These are phyloP conservation scores for Drosophila subquinaria DNA, from an alignment of 2,888 invertebrate genomes.

Conservation along the genomic window DNA sequence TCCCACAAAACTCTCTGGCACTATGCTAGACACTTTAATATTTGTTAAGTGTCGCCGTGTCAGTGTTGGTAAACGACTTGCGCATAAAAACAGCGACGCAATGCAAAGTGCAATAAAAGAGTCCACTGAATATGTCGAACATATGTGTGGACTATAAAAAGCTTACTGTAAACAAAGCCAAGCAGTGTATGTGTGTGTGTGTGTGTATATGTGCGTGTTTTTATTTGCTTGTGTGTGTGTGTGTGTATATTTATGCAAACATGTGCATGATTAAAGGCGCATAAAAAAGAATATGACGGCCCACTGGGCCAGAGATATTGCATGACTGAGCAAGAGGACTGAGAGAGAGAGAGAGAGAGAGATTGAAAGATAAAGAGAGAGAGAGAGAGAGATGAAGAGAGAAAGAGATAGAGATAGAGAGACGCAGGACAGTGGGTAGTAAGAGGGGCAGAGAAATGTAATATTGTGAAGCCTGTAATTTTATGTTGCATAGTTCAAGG, in stretches of 20 bases:
- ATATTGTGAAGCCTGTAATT: constrained; percentile 25
- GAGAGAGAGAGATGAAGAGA: not conserved
- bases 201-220: constrained; percentile 11
- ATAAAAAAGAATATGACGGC: constrained; percentile 42
- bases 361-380: not conserved
- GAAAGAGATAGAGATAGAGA: not conserved
- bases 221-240: constrained; percentile 5
- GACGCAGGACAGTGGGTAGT: not conserved
- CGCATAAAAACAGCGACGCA: constrained; percentile 36
- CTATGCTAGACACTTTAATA: constrained; percentile 45
- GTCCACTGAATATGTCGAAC: constrained; percentile 65
- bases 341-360: not conserved
- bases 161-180: constrained; percentile 70
- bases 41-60: constrained; percentile 54
- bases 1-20: not conserved
- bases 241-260: constrained; percentile 41
- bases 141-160: constrained; percentile 74
- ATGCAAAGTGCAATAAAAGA: constrained; percentile 58
- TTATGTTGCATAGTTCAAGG: constrained; percentile 57
- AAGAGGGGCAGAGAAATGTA: not conserved
- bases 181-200: not conserved
- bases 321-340: constrained; percentile 8
- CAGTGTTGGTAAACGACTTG: constrained; percentile 64
- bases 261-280: constrained; percentile 57
- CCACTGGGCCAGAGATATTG: constrained; percentile 30